Percentiles rank a stretch among this genome's conserved stretches.
Evolutionary conservation across 2,113 vertebrate genomes (phyloP).

Genomic region (Caranx melampygus): DNA sequence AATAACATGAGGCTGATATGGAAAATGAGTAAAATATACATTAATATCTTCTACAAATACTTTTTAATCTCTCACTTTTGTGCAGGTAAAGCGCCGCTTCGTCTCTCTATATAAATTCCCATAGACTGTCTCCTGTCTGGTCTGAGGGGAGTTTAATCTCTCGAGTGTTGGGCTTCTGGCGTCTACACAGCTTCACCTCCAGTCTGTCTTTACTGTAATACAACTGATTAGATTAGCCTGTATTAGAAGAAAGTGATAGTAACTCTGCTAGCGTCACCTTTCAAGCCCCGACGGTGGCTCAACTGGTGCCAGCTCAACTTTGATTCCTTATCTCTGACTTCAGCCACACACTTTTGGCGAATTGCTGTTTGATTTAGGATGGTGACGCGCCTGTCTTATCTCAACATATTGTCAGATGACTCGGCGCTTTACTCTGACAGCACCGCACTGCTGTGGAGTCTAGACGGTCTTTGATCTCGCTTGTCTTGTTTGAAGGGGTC

Average conservation of each 20-base stretch:
- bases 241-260: conserved; percentile 50
- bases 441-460: conserved; percentile 16
- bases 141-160: conserved; percentile 55
- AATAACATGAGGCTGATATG: background rate
- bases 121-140: conserved; percentile 20
- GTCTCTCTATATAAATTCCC: background rate
- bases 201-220: conserved; percentile 61
- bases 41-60: conserved; percentile 1
- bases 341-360: conserved; percentile 46
- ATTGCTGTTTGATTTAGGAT: conserved; percentile 44
- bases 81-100: background rate
- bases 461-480: conserved; percentile 61
- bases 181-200: conserved; percentile 54
- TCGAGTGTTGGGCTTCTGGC: conserved; percentile 61
- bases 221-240: conserved; percentile 73
- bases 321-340: conserved; percentile 65
- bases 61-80: background rate
- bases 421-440: conserved; percentile 24
- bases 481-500: conserved; percentile 39
- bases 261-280: conserved; percentile 37
- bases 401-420: conserved; percentile 30
- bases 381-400: conserved; percentile 37
- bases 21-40: conserved; percentile 2
- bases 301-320: conserved; percentile 57
- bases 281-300: conserved; percentile 31